Percentiles rank a stretch among this genome's conserved stretches.
Evolutionary conservation across 2,113 vertebrate species (phyloP).

Genomic region (Rafetus swinhoei): DNA sequence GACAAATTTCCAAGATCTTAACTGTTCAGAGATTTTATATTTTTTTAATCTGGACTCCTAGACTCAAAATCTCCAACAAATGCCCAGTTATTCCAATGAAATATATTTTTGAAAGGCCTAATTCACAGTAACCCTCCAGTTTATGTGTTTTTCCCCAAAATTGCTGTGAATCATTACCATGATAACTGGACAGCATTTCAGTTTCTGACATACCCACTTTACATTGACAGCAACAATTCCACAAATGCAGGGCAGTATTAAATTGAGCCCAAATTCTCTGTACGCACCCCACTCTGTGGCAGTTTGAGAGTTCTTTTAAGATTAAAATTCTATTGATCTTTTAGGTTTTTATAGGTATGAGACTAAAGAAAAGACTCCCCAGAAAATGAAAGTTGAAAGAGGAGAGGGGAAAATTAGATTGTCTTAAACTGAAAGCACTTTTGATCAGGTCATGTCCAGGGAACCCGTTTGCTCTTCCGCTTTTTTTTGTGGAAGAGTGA

Average conservation of each 20-base stretch:
- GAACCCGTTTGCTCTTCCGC: too few relatives aligned
- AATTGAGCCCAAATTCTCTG: background rate
- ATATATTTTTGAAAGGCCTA: background rate
- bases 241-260: background rate
- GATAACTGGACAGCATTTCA: background rate
- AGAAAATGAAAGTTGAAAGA: constrained; percentile 24
- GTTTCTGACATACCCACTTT: background rate
- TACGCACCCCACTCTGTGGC: background rate
- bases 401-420: background rate
- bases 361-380: background rate
- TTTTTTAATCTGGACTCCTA: constrained; percentile 10
- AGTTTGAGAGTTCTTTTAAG: background rate
- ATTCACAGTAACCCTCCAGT: background rate
- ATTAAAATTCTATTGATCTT: background rate
- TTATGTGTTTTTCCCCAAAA: background rate
- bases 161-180: background rate
- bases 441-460: background rate
- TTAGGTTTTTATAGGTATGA: background rate
- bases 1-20: constrained; percentile 42
- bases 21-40: constrained; percentile 28
- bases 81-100: background rate
- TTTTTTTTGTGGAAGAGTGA: too few relatives aligned
- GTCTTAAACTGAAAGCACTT: background rate
- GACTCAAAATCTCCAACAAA: constrained; percentile 8
- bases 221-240: background rate